Conservation (phyloP, 2,888 invertebrate species). For the Troilus luridus region DNA sequence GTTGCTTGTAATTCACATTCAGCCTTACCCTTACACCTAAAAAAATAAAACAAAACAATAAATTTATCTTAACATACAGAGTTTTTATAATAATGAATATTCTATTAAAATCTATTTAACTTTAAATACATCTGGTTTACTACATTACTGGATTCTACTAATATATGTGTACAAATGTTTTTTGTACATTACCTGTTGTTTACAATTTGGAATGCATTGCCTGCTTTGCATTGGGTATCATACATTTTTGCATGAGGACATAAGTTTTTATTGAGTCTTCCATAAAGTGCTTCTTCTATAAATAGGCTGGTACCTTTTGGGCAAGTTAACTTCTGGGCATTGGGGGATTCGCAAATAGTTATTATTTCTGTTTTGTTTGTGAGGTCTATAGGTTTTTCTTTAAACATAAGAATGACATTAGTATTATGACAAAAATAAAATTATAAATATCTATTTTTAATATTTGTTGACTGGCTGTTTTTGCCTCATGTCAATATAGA, state of each 20-base stretch:
- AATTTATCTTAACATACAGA: neutral
- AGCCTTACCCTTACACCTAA: neutral
- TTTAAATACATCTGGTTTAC: neutral
- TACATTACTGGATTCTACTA: neutral
- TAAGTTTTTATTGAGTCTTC: neutral
- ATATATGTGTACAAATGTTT: neutral
- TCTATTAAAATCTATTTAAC: neutral
- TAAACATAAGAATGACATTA: neutral
- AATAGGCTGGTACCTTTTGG: neutral
- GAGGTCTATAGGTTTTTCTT: neutral
- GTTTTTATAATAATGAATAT: neutral
- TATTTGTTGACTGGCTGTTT: no score
- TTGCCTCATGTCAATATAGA: no score
- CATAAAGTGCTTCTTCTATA: slow-evolving; percentile 1
- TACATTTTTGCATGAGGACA: neutral
- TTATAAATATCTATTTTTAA: neutral
- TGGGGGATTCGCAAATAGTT: neutral
- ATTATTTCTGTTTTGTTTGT: neutral
- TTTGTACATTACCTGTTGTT: neutral
- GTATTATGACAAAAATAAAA: neutral
- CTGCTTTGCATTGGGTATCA: neutral
- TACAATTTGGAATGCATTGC: neutral
- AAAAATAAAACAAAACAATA: neutral
- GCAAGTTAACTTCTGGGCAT: neutral
- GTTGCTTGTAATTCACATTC: neutral